These are phyloP conservation scores for Tamias sibiricus DNA, from an alignment of 2,113 vertebrate genomes.

Conservation along the genomic window DNA sequence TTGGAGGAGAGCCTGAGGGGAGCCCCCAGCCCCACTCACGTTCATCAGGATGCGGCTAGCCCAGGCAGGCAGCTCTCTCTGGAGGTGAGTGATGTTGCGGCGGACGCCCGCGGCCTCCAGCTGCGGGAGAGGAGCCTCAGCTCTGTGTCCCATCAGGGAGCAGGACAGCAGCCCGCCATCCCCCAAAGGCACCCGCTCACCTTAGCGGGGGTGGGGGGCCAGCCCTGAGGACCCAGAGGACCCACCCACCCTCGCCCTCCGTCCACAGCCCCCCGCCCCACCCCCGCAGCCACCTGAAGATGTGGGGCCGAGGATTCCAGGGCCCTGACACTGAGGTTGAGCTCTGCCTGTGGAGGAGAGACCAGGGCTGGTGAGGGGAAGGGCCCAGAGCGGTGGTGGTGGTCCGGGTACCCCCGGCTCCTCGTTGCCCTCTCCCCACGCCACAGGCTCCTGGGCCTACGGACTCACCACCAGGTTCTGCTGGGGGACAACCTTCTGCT, in stretches of 20 bases:
- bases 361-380: neutral
- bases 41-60: constrained; percentile 82
- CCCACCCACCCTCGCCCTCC: neutral
- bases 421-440: neutral
- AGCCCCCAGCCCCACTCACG: constrained; percentile 73
- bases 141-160: neutral
- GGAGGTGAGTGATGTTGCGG: constrained; percentile 49
- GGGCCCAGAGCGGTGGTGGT: accelerated
- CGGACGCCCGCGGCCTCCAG: constrained; percentile 57
- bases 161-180: neutral
- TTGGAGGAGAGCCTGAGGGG: neutral
- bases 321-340: constrained; percentile 81
- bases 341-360: constrained; percentile 78
- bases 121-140: constrained; percentile 58
- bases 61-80: constrained; percentile 76
- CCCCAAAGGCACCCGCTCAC: neutral
- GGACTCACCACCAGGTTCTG: constrained; percentile 84
- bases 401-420: accelerated
- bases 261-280: neutral
- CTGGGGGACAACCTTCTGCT: constrained; percentile 70
- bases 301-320: constrained; percentile 72
- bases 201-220: neutral
- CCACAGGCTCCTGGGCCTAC: neutral
- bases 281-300: constrained; percentile 82
- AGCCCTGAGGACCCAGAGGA: neutral